These are phyloP conservation scores for Hemitrygon akajei DNA, from an alignment of 2,797 vertebrate species.

Conservation along the genomic window DNA sequence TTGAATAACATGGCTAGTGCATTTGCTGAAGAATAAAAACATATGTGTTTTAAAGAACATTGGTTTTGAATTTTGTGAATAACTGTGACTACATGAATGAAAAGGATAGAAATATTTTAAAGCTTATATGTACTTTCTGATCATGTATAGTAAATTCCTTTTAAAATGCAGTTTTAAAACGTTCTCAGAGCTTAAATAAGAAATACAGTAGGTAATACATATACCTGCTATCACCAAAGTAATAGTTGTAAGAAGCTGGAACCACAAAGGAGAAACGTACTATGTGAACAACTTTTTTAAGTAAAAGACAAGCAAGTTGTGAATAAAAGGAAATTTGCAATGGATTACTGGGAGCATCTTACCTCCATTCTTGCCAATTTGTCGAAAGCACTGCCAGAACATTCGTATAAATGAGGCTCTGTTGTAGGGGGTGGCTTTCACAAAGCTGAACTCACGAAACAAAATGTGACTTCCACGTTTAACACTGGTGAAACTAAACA, in stretches of 20 bases:
- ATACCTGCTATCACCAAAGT: neutral
- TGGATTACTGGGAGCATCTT: conserved; percentile 44
- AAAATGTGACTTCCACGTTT: conserved; percentile 87
- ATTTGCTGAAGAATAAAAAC: neutral
- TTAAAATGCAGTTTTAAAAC: neutral
- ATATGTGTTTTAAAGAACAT: neutral
- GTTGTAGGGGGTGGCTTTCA: conserved; percentile 84
- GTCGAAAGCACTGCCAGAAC: conserved; percentile 91
- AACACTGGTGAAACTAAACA: conserved; percentile 83
- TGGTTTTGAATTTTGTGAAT: neutral
- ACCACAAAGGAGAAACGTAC: neutral
- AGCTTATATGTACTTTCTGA: neutral
- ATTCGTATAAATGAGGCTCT: conserved; percentile 79
- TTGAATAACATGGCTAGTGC: neutral
- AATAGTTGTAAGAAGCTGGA: neutral
- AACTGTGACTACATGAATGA: neutral
- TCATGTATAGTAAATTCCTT: neutral
- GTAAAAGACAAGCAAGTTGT: neutral
- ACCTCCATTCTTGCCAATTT: conserved; percentile 89
- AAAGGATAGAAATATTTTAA: neutral
- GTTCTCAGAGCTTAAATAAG: neutral
- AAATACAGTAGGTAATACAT: neutral
- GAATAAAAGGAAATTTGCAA: neutral
- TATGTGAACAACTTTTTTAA: neutral
- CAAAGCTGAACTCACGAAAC: conserved; percentile 86